Percentiles rank a stretch among this genome's conserved stretches.
phyloP scores from a whole-genome alignment of 1,140 invertebrate species.

The Pteromalus puparum region DNA sequence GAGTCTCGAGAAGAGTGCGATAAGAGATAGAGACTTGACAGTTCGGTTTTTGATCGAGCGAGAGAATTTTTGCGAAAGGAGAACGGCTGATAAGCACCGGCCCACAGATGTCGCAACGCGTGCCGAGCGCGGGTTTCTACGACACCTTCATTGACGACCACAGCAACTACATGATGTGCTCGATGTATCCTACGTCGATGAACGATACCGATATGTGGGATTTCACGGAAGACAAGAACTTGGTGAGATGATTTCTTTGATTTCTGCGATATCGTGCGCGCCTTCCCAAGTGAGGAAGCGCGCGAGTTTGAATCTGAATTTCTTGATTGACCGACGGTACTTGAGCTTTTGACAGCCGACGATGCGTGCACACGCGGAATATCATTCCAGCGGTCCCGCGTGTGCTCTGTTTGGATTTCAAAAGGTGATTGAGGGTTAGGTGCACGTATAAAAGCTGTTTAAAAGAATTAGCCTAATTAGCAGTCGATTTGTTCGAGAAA shows the following conservation, averaged over 20 bases:
- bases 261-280: too few species aligned
- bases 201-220: constrained; percentile 36
- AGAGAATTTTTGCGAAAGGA: not conserved
- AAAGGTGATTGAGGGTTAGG: too few species aligned
- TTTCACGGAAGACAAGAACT: constrained; percentile 35
- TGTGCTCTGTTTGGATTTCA: too few species aligned
- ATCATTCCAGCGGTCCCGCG: too few species aligned
- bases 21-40: not conserved
- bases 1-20: not conserved
- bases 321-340: not conserved
- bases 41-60: not conserved
- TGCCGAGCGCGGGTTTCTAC: constrained; percentile 47
- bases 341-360: not conserved
- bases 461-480: too few species aligned
- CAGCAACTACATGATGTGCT: constrained; percentile 48
- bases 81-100: constrained; percentile 32
- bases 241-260: constrained; percentile 34
- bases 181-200: constrained; percentile 41
- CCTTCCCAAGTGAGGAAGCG: too few species aligned
- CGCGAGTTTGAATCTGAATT: not conserved
- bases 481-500: too few species aligned
- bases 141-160: constrained; percentile 47
- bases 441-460: too few species aligned
- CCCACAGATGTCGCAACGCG: constrained; percentile 54
- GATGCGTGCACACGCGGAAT: too few species aligned